Evolutionary conservation across 2,113 vertebrate genomes (phyloP).

Genomic region (Phrynosoma platyrhinos): DNA sequence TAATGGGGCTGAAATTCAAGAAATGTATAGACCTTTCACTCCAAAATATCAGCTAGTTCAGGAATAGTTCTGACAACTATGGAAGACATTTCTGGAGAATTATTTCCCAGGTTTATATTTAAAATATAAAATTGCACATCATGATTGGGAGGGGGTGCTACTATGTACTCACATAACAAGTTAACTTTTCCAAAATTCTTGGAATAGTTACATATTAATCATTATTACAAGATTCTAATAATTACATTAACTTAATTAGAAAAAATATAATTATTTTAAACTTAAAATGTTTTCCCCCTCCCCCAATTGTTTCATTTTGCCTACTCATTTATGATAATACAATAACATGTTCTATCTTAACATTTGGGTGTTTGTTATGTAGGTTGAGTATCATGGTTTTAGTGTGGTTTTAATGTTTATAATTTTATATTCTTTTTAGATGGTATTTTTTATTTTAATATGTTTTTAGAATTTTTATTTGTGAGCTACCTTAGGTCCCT

Average conservation of each 20-base stretch:
- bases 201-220: not conserved
- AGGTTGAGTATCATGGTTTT: no score
- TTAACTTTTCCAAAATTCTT: not conserved
- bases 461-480: no score
- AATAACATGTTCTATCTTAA: conserved; percentile 68
- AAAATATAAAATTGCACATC: not conserved
- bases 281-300: conserved; percentile 11
- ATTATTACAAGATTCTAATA: conserved; percentile 1
- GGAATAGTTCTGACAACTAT: not conserved
- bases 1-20: conserved; percentile 52
- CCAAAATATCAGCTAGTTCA: not conserved
- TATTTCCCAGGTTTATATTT: conserved; percentile 11
- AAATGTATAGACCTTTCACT: not conserved
- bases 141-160: conserved; percentile 1
- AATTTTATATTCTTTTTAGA: no score
- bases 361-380: not conserved
- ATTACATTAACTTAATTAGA: not conserved
- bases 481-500: no score
- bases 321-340: conserved; percentile 67
- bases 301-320: conserved; percentile 63
- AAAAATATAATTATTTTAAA: conserved; percentile 53
- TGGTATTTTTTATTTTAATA: no score
- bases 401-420: no score
- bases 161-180: not conserved
- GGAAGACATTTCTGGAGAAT: not conserved